phyloP scores from a whole-genome alignment of 2,888 invertebrate genomes.

The Xylota segnis region DNA sequence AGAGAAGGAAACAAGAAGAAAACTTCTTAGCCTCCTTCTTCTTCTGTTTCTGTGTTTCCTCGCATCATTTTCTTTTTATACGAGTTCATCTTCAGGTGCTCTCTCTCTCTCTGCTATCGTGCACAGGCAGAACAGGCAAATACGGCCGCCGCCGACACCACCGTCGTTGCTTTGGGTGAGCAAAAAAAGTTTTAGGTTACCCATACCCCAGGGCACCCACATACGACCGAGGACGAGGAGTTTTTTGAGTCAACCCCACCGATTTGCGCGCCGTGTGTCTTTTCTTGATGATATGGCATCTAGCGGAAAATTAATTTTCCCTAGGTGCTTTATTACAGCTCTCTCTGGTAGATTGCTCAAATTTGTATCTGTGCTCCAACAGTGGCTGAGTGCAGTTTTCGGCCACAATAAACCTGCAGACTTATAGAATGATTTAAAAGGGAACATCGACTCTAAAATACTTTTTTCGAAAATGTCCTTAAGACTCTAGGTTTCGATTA shows the following conservation, averaged over 20 bases:
- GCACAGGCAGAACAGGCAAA: constrained; percentile 7
- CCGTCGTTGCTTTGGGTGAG: constrained; percentile 1
- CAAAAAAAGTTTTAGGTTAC: constrained; percentile 32
- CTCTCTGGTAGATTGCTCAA: background rate
- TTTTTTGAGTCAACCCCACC: constrained; percentile 11
- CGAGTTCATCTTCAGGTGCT: constrained; percentile 16
- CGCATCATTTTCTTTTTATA: background rate
- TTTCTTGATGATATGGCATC: constrained; percentile 47
- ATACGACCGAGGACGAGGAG: background rate
- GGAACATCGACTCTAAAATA: too few species aligned
- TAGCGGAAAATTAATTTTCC: constrained; percentile 64
- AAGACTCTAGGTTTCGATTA: too few species aligned
- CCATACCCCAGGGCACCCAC: constrained; percentile 3
- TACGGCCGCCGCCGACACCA: background rate
- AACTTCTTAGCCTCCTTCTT: background rate
- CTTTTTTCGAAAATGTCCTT: too few species aligned
- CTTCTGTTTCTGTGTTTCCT: background rate
- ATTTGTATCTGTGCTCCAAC: background rate
- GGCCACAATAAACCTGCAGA: too few species aligned
- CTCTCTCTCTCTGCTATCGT: too few species aligned
- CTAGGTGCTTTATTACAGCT: constrained; percentile 50
- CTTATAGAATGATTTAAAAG: background rate
- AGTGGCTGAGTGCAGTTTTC: background rate
- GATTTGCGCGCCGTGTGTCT: constrained; percentile 1
- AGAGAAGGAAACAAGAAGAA: background rate